Conservation (phyloP, 92 coral and sea anemone species). For the Phenganax stokvisi region DNA sequence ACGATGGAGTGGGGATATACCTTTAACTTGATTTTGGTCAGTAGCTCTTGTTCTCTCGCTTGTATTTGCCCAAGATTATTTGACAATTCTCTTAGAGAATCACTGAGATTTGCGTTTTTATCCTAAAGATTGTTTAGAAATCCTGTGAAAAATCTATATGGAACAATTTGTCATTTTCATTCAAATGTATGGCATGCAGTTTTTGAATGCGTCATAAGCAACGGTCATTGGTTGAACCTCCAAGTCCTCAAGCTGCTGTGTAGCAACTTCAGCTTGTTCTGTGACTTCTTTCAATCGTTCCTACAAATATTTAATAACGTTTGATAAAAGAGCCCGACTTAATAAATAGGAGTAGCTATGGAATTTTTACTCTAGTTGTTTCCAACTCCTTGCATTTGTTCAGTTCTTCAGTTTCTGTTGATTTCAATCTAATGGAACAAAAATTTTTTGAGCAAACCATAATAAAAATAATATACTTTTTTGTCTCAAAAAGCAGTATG, state of each 20-base stretch:
- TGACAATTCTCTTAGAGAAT: conserved; percentile 85
- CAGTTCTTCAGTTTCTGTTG: conserved; percentile 77
- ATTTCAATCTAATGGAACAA: conserved; percentile 59
- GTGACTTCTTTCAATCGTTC: conserved; percentile 84
- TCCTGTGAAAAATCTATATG: not conserved
- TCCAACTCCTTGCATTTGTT: conserved; percentile 79
- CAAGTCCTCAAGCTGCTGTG: conserved; percentile 84
- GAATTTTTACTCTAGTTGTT: conserved; percentile 60
- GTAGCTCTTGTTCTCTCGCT: conserved; percentile 93
- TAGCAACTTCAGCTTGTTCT: conserved; percentile 82
- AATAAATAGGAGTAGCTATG: not conserved
- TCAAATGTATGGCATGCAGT: too few relatives aligned
- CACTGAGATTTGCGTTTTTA: conserved; percentile 72
- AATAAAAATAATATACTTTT: not conserved
- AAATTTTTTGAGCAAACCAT: not conserved
- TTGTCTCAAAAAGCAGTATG: too few relatives aligned
- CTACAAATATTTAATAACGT: conserved; percentile 28
- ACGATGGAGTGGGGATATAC: conserved; percentile 32
- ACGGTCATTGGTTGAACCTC: conserved; percentile 47
- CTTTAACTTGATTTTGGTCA: conserved; percentile 82
- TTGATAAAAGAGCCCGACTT: not conserved
- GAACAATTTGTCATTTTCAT: not conserved
- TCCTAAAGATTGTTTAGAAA: conserved; percentile 44
- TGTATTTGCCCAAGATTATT: conserved; percentile 94
- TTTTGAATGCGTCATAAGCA: not conserved